phyloP scores from a whole-genome alignment of 1,140 invertebrate species.

The Trichoplusia ni region DNA sequence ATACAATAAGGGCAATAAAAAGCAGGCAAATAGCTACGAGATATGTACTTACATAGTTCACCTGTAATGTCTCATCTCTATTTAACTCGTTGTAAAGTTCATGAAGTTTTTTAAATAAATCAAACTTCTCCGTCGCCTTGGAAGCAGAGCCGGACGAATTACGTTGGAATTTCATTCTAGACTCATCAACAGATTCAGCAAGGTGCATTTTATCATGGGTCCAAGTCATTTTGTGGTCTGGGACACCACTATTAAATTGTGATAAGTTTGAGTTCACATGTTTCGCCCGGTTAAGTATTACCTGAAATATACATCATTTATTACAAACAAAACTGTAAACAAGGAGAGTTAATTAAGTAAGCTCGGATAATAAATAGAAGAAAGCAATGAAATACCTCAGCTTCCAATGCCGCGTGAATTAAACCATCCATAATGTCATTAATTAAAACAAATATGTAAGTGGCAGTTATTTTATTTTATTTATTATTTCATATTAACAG shows the following conservation, averaged over 20 bases:
- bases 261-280: conserved; percentile 75
- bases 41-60: conserved; percentile 73
- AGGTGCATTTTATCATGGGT: conserved; percentile 78
- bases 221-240: conserved; percentile 80
- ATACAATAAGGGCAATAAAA: background rate
- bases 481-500: conserved; percentile 76
- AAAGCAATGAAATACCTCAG: conserved; percentile 75
- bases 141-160: conserved; percentile 66
- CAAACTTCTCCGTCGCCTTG: conserved; percentile 77
- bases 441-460: conserved; percentile 76
- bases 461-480: conserved; percentile 70
- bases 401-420: conserved; percentile 82
- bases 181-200: conserved; percentile 74
- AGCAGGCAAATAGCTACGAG: conserved; percentile 11
- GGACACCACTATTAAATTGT: conserved; percentile 74
- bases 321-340: conserved; percentile 32
- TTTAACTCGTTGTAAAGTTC: conserved; percentile 81
- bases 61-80: conserved; percentile 75
- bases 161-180: conserved; percentile 75
- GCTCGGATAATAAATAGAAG: conserved; percentile 44
- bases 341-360: conserved; percentile 15
- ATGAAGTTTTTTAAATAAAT: conserved; percentile 83
- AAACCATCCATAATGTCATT: conserved; percentile 82
- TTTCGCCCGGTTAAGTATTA: conserved; percentile 76
- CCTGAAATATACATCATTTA: conserved; percentile 56